A percentile compares a stretch with the other conserved stretches of the same genome.
These are phyloP conservation scores for Drosophila austrosaltans DNA, from an alignment of 2,888 invertebrate species.

Conservation along the genomic window DNA sequence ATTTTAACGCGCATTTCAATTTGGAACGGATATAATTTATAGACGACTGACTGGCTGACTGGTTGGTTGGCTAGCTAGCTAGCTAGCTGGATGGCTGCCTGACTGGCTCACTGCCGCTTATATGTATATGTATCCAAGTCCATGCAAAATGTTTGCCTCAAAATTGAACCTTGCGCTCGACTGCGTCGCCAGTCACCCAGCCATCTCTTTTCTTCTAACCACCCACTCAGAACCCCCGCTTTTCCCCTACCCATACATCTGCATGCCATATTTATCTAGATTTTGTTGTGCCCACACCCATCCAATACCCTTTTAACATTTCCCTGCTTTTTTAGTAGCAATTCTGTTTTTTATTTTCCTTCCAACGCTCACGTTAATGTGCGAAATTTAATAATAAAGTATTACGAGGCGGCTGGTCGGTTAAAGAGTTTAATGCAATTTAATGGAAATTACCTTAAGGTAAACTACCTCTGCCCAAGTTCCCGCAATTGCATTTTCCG, in stretches of 20 bases:
- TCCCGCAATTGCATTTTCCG: slow-evolving; percentile 43
- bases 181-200: slow-evolving; percentile 42
- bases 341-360: slow-evolving; percentile 28
- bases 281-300: slow-evolving; percentile 61
- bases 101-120: slow-evolving; percentile 23
- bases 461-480: neutral
- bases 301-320: slow-evolving; percentile 12
- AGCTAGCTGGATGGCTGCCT: neutral
- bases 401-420: slow-evolving; percentile 57
- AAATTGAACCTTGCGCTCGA: slow-evolving; percentile 73
- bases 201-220: neutral
- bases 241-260: slow-evolving; percentile 25
- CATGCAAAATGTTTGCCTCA: slow-evolving; percentile 62
- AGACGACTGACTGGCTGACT: slow-evolving; percentile 80
- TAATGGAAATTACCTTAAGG: slow-evolving; percentile 15
- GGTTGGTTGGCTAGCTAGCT: neutral
- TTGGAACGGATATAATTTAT: slow-evolving; percentile 83
- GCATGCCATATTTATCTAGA: slow-evolving; percentile 73
- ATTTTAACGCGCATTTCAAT: slow-evolving; percentile 83
- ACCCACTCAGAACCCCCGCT: neutral
- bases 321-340: slow-evolving; percentile 1
- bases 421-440: slow-evolving; percentile 71
- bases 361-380: slow-evolving; percentile 55
- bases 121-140: slow-evolving; percentile 61
- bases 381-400: slow-evolving; percentile 76